Evolutionary conservation across 2,797 vertebrate species (phyloP).

Genomic region (Sebastes hubbsi): DNA sequence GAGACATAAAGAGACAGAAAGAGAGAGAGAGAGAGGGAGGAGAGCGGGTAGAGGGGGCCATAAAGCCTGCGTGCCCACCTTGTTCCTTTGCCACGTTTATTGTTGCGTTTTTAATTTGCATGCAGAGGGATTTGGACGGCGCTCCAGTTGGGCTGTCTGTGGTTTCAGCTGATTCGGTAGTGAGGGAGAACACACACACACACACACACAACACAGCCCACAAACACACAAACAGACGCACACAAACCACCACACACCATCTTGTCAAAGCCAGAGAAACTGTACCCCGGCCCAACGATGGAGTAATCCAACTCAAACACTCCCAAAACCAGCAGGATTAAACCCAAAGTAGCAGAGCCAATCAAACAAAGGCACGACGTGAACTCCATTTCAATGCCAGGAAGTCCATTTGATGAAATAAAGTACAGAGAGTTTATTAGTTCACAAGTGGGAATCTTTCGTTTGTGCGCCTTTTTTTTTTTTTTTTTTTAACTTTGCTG

Average conservation of each 20-base stretch:
- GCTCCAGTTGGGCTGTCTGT: constrained; percentile 80
- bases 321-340: constrained; percentile 81
- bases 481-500: neutral
- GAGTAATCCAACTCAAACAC: constrained; percentile 84
- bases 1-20: constrained; percentile 34
- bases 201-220: constrained; percentile 6
- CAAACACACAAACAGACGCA: constrained; percentile 19
- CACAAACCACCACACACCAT: constrained; percentile 55
- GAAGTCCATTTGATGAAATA: constrained; percentile 73
- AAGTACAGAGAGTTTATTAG: constrained; percentile 68
- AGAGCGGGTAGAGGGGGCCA: constrained; percentile 53
- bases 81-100: constrained; percentile 86
- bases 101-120: constrained; percentile 84
- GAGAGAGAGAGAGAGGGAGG: constrained; percentile 35
- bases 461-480: neutral
- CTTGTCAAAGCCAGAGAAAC: constrained; percentile 73
- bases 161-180: constrained; percentile 78
- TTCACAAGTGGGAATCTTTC: constrained; percentile 47
- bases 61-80: constrained; percentile 81
- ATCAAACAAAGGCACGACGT: constrained; percentile 76
- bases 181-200: constrained; percentile 46
- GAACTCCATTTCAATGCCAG: constrained; percentile 72
- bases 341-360: constrained; percentile 79
- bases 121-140: constrained; percentile 82
- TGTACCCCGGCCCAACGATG: constrained; percentile 68